Evolutionary conservation across 2,113 vertebrate species (phyloP), one percentile per base, ranked within the genome.

Genomic region (Psophia crepitans): DNA sequence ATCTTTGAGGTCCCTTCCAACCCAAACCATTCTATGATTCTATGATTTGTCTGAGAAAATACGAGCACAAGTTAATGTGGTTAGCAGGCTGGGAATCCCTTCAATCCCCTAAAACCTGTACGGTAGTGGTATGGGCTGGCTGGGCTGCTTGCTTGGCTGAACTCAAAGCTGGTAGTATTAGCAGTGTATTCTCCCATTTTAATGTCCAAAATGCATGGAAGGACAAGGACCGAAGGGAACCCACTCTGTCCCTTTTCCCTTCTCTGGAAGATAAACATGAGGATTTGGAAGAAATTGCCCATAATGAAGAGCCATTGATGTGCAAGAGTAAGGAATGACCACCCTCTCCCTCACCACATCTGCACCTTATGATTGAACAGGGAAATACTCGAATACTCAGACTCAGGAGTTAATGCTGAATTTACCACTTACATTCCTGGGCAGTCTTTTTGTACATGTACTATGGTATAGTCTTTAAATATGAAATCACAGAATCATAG

Each of bases 71-170:
- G 8, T 61, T 57, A 78, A 65, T 14, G 4, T 2, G 11, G 10
- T 60, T 58, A 43, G 28, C 11, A 32, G 33, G 33, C 51, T 68
- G 46, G 35, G 54, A 84, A 75, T 23, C 35, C 9, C 21, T 6
- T 1, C 0, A 0, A 5, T 51, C 82, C 44, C 41, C 26, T 22
- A 53, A 73, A 76, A 13, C 11, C 27, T 14, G 6, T 8, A 4
- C 21, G 17, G 13, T 70, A 28, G 9, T 46, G 58, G 11, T 51
- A 2, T 44, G 41, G 35, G 30, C 22, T 79, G 33, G 8, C 33
- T 60, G 78, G 14, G 46, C 19, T 78, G 7, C 54, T 21, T 56
- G 12, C 8, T 49, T 63, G 57, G 30, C 57, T 61, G 73, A 91
- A 6, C 24, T 68, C 26, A 24, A 51, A 39, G n/a, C 43, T 83